Conservation (phyloP, 2,113 vertebrate genomes). For the Oncorhynchus mykiss region DNA sequence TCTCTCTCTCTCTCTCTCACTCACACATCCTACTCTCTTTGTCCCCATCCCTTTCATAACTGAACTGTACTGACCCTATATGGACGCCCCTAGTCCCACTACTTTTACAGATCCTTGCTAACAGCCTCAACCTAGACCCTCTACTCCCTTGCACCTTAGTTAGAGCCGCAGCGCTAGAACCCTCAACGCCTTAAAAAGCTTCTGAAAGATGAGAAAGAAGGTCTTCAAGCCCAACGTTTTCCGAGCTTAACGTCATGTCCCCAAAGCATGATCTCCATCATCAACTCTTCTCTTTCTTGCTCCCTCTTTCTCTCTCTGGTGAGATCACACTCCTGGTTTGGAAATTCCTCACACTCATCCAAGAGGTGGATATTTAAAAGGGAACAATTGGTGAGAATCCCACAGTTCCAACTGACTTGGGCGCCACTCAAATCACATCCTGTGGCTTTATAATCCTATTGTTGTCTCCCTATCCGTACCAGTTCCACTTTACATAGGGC, state of each 20-base stretch:
- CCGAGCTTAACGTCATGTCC: not conserved
- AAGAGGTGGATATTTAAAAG: slow-evolving; percentile 35
- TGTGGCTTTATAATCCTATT: slow-evolving; percentile 31
- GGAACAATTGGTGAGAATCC: slow-evolving; percentile 49
- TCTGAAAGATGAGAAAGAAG: not conserved
- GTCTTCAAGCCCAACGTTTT: not conserved
- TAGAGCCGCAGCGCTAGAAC: not conserved
- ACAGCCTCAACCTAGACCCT: not conserved
- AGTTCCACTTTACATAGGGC: slow-evolving; percentile 4
- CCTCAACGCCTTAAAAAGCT: not conserved
- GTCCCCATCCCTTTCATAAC: not conserved
- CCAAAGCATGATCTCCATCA: not conserved
- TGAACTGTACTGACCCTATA: not conserved
- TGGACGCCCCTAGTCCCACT: not conserved
- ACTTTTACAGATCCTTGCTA: not conserved
- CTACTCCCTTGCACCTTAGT: too few relatives aligned
- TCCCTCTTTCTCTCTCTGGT: slow-evolving; percentile 17
- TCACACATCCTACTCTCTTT: not conserved
- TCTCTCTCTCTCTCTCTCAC: slow-evolving; percentile 3
- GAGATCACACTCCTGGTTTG: slow-evolving; percentile 61
- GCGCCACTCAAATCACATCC: slow-evolving; percentile 38
- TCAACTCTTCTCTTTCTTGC: not conserved
- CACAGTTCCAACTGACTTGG: slow-evolving; percentile 15
- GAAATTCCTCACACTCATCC: slow-evolving; percentile 60
- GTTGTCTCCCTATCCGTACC: slow-evolving; percentile 17